Evolutionary conservation across 64 coral and sea anemone genomes (phyloP).

Genomic region (Montipora efflorescens): DNA sequence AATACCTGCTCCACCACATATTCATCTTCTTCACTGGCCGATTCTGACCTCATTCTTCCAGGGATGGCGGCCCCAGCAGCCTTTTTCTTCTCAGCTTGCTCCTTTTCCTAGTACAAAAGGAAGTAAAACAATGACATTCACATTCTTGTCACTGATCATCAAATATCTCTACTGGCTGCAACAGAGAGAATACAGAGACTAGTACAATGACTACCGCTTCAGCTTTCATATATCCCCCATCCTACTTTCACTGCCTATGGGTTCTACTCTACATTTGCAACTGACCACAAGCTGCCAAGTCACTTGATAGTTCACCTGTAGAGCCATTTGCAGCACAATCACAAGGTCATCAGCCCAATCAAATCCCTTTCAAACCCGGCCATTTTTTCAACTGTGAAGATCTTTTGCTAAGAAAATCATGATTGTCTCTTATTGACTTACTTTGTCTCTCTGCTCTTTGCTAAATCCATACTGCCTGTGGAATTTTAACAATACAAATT

Average conservation of each 20-base stretch:
- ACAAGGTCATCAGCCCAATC: too few relatives aligned
- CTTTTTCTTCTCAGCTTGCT: conserved; percentile 88
- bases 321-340: too few relatives aligned
- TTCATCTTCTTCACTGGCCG: conserved; percentile 88
- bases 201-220: too few relatives aligned
- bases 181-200: not conserved
- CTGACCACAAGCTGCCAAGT: too few relatives aligned
- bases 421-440: not conserved
- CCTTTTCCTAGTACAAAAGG: conserved; percentile 71
- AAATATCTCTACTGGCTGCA: not conserved
- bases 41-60: conserved; percentile 59
- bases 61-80: conserved; percentile 70
- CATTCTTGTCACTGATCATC: not conserved
- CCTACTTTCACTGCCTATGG: too few relatives aligned
- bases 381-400: too few relatives aligned
- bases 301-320: too few relatives aligned
- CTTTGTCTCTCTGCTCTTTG: conserved; percentile 96
- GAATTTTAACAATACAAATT: not conserved
- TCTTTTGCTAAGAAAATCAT: too few relatives aligned
- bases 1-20: conserved; percentile 85
- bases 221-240: too few relatives aligned
- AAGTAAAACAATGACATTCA: not conserved
- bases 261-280: too few relatives aligned
- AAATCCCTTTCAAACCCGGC: too few relatives aligned
- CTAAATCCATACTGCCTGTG: conserved; percentile 98